Percentiles rank a stretch among this genome's conserved stretches.
Conservation (phyloP, 2,113 vertebrate species). For the Gnathonemus echidnorhynchus region DNA sequence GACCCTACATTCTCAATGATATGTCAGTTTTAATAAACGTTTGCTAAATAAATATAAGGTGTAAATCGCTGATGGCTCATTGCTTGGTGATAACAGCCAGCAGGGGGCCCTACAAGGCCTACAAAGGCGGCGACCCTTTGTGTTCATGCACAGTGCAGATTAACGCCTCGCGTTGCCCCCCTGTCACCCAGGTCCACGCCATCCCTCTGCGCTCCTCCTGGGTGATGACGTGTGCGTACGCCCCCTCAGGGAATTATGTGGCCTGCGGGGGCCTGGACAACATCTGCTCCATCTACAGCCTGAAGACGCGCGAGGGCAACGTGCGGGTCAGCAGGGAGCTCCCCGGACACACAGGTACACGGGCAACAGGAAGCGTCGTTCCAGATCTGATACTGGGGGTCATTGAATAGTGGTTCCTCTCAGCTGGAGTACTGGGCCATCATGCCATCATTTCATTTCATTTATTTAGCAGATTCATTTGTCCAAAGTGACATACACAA, state of each 20-base stretch:
- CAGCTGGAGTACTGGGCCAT: neutral
- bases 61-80: neutral
- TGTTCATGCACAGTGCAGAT: neutral
- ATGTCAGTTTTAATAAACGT: neutral
- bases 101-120: neutral
- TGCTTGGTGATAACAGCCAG: neutral
- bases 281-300: slow-evolving; percentile 88
- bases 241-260: slow-evolving; percentile 82
- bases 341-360: slow-evolving; percentile 76
- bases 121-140: neutral
- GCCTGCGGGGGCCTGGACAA: slow-evolving; percentile 85
- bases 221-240: slow-evolving; percentile 88
- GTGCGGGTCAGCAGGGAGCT: slow-evolving; percentile 81
- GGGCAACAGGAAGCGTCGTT: neutral
- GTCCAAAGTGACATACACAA: neutral
- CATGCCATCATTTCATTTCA: neutral
- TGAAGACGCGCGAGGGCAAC: slow-evolving; percentile 84
- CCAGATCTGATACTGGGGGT: neutral
- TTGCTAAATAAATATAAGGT: neutral
- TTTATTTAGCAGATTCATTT: neutral
- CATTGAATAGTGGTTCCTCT: neutral
- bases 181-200: slow-evolving; percentile 67
- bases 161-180: neutral
- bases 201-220: slow-evolving; percentile 83
- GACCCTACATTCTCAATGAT: neutral